Evolutionary conservation across 2,797 vertebrate genomes (phyloP), one percentile per base, ranked within the genome.

Genomic region (Micromesistius poutassou): DNA sequence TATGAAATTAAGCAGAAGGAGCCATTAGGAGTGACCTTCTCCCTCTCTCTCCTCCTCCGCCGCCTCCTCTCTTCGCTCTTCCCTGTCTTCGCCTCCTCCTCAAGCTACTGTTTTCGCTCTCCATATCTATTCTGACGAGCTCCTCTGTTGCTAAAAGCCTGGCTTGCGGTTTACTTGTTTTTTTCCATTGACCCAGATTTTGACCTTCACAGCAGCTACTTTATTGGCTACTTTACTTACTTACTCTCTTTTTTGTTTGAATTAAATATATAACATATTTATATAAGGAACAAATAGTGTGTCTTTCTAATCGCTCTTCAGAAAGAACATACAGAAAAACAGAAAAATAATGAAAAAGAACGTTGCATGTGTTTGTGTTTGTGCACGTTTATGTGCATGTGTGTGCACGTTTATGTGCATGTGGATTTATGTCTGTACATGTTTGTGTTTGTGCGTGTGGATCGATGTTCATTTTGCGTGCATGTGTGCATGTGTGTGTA

Each of bases 1-100:
- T 90, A 93, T 92, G 89, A 93, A 93, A 94, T 92, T 89, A 93
- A 31, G 81, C 85, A 83, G 87, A 90, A 84, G 90, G 91, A 79
- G 89, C 38, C 82, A 92, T 93, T 90, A 92, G 77, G 50, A 84
- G 83, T 92, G 91, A 93, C 89, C 94, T 92, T 92, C 89, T 28
- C 38, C n/a, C 22, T 42, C 22, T 66, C 46, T 19, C 28, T 19
- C 36, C 28, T 62, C 75, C 46, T 31, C 16, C n/a, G 25, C 30
- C 30, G 25, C 31, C 50, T 55, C 72, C 36, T 75, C 42, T 22
- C 55, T 16, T 42, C 76, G 70, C 46, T 76, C n/a, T 79, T 75
- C 66, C 55, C 42, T 35, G 22, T 30, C 9, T 79, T 42, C 68
- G 31, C 83, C 81, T 75, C 14, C 28, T 80, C 87, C 78, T 76